These are phyloP conservation scores for Glossophaga mutica DNA, from an alignment of 2,797 vertebrate genomes.

Conservation along the genomic window DNA sequence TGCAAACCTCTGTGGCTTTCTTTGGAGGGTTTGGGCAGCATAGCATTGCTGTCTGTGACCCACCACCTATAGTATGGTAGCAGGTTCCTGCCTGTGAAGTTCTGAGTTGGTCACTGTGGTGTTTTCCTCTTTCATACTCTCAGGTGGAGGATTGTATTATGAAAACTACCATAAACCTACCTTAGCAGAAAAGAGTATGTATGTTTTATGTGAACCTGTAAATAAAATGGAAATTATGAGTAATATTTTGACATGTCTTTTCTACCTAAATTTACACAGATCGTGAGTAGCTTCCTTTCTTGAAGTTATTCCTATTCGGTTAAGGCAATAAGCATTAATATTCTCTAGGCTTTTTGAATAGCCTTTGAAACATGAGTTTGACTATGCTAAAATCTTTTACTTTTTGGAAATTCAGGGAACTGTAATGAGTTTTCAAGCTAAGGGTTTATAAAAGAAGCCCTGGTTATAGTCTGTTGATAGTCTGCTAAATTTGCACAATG, in stretches of 20 bases:
- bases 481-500: background rate
- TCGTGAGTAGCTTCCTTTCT: background rate
- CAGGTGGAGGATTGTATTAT: conserved; percentile 21
- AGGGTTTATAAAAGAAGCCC: background rate
- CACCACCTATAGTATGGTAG: conserved; percentile 76
- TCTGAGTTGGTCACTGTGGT: conserved; percentile 70
- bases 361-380: background rate
- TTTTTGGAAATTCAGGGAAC: background rate
- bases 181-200: conserved; percentile 76
- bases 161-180: conserved; percentile 64
- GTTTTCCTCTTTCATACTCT: conserved; percentile 54
- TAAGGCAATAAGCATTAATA: background rate
- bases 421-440: background rate
- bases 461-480: background rate
- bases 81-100: conserved; percentile 72
- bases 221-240: conserved; percentile 85
- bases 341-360: background rate
- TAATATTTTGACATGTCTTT: conserved; percentile 15
- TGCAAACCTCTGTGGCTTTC: conserved; percentile 33
- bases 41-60: conserved; percentile 86
- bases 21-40: conserved; percentile 76
- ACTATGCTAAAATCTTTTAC: background rate
- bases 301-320: background rate
- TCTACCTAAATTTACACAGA: background rate
- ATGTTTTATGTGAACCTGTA: conserved; percentile 85